Evolutionary conservation across 2,113 vertebrate species (phyloP), one percentile per base, ranked within the genome.

Genomic region (Himantopus leucocephalus): DNA sequence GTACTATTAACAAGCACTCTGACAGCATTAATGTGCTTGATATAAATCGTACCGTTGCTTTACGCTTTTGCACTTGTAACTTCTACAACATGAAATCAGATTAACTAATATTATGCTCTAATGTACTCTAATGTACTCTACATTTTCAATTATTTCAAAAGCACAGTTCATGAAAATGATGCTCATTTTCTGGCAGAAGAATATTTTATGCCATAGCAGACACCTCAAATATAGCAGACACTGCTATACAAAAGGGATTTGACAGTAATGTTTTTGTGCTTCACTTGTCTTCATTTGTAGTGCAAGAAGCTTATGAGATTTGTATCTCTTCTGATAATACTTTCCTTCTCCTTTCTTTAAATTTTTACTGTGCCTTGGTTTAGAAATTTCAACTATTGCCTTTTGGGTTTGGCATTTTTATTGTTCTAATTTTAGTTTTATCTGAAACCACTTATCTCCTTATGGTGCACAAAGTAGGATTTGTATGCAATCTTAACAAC

Each of bases 281-380:
- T 84, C 47, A 41, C 24, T 85, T 93, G 20, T 52, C 63, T 92
- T 84, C 39, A 91, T 82, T 87, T 79, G 43, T 70, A 81, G 76
- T 87, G 56, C 60, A 94, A 95, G 85, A 90, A 88, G 66, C 64
- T 91, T 78, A 87, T 39, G 91, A 92, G 53, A 87, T 94, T 91
- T 96, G 52, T 94, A 5, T 94, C 24, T 75, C 35, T 80, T 84
- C 87, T 91, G n/a, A 35, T 84, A 93, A 78, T 64, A n/a, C 56
- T 94, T 82, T 72, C n/a, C 30, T 89, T 90, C 74, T 79, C 39
- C 34, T 91, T 86, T 77, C 72, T 72, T 84, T 45, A 68, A 67
- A 72, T 78, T 92, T 78, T 84, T 84, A 56, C 53, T 91, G 16
- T 92, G 39, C 30, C 68, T 85, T 80, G 37, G 45, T 85, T 94